Evolutionary conservation across 2,113 vertebrate species (phyloP), one percentile per base, ranked within the genome.

Genomic region (Myodes glareolus): DNA sequence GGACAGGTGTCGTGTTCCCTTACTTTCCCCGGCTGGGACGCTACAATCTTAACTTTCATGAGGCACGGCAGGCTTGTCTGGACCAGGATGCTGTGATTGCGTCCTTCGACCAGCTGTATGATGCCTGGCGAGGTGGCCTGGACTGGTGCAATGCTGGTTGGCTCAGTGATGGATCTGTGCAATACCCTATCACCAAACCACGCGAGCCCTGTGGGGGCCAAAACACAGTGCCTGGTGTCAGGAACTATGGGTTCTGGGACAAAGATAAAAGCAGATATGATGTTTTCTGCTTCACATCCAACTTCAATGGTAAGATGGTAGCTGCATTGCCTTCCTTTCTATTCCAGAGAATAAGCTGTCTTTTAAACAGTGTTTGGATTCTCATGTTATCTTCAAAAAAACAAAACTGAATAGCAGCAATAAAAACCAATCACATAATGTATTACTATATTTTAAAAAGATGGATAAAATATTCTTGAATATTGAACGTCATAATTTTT

Each of bases 131-230:
- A 85, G 97, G 73, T 0, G 99, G 99, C 36, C 97, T 99, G 96
- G 99, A 99, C 97, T 99, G 99, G 99, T 99, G 99, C 98, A 99
- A 99, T 0, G 99, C 99, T 0, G 99, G 99, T 96, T 99, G 99
- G 99, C 99, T 99, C 90, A 99, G 92, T 0, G 99, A 99, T 0
- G 99, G 99, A 47, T 99, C 99, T 0, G 99, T 99, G 88, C 99
- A 99, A 91, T 99, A 99, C 92, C 99, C 99, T 42, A 99, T 99
- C 97, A 99, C 98, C 85, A 99, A 98, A 78, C 99, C 99, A 80
- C 98, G 99, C 92, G 99, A 98, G 90, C 99, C 99, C 52, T 99
- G 99, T 0, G 99, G 99, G 16, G 99, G 99, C 16, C 98, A 98
- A 97, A 98, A 98, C 90, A 98, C 97, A 0, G 97, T 98, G 36